phyloP scores from a whole-genome alignment of 2,888 invertebrate species.

The Hirtodrosophila trivittata region DNA sequence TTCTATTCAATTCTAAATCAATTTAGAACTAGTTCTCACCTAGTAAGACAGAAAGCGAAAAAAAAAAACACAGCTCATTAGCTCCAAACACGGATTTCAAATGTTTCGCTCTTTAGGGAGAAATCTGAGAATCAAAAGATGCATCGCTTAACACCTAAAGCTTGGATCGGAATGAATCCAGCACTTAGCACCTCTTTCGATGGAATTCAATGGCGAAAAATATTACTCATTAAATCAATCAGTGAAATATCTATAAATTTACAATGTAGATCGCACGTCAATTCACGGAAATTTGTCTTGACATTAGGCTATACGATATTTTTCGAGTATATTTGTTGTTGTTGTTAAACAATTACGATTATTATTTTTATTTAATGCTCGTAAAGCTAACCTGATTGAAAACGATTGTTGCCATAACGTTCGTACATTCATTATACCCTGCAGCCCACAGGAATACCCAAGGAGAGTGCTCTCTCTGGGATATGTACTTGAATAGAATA shows the following conservation, averaged over 20 bases:
- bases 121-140: conserved; percentile 19
- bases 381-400: too few relatives aligned
- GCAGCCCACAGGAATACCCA: neutral
- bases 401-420: conserved; percentile 52
- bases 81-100: conserved; percentile 6
- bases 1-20: conserved; percentile 49
- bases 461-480: too few relatives aligned
- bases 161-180: conserved; percentile 20
- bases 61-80: conserved; percentile 20
- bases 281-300: conserved; percentile 68
- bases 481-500: too few relatives aligned
- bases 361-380: conserved; percentile 51
- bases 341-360: conserved; percentile 58
- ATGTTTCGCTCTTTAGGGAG: conserved; percentile 1
- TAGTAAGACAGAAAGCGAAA: conserved; percentile 3
- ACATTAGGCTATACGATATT: conserved; percentile 34
- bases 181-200: conserved; percentile 50
- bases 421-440: conserved; percentile 54
- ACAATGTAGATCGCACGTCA: conserved; percentile 54
- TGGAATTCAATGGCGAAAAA: conserved; percentile 20
- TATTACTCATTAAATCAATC: conserved; percentile 57
- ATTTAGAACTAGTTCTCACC: conserved; percentile 51
- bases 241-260: conserved; percentile 56
- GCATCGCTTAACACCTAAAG: conserved; percentile 20
- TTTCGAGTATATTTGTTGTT: neutral